phyloP scores from a whole-genome alignment of 2,888 invertebrate species.

The Stenchaetothrips biformis region DNA sequence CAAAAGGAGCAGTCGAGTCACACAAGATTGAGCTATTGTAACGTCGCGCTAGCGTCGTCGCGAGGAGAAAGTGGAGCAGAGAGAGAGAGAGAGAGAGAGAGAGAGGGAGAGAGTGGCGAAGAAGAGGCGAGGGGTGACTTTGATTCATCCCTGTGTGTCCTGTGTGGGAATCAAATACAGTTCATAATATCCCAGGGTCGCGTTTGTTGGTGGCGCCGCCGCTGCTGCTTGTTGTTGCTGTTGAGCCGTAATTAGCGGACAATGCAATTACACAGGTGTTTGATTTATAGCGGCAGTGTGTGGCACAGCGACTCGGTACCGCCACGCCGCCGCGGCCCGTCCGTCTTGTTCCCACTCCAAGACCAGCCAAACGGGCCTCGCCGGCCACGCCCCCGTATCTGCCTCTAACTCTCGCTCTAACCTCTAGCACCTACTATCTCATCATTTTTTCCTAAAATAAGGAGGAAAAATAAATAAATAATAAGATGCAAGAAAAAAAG shows the following conservation, averaged over 20 bases:
- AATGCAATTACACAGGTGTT: conserved; percentile 21
- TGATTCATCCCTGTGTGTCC: too few species aligned
- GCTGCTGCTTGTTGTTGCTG: neutral
- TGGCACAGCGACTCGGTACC: neutral
- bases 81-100: neutral
- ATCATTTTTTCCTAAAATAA: too few species aligned
- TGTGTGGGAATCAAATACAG: too few species aligned
- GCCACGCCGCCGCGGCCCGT: too few species aligned
- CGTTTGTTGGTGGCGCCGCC: neutral
- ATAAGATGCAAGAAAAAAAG: too few species aligned
- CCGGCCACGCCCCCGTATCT: too few species aligned
- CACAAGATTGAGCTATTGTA: conserved; percentile 25
- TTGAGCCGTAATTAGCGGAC: neutral
- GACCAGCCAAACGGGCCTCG: too few species aligned
- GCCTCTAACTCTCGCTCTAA: too few species aligned
- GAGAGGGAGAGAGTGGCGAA: neutral
- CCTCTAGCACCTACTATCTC: too few species aligned
- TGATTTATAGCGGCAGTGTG: conserved; percentile 3
- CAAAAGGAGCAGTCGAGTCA: conserved; percentile 17
- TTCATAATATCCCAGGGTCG: too few species aligned
- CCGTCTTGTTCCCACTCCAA: too few species aligned
- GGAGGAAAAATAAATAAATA: too few species aligned
- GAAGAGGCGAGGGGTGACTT: neutral
- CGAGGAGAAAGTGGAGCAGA: neutral
- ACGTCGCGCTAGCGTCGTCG: neutral